phyloP scores from a whole-genome alignment of 2,113 vertebrate genomes.

The Garra rufa region DNA sequence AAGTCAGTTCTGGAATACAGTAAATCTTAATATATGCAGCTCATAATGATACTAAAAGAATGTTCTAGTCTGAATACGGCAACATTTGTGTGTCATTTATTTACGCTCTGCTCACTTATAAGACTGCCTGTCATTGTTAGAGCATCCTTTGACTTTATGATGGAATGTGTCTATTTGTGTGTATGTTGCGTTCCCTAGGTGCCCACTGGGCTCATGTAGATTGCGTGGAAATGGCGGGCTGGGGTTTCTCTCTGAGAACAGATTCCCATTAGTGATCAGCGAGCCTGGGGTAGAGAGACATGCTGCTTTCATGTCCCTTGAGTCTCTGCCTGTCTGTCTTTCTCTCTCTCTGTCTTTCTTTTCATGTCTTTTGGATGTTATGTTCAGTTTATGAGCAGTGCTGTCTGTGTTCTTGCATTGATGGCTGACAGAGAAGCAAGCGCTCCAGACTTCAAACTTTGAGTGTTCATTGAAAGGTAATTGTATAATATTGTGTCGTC shows the following conservation, averaged over 20 bases:
- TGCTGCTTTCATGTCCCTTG: slow-evolving; percentile 33
- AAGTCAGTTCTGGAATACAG: neutral
- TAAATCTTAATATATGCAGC: neutral
- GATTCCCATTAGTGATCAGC: slow-evolving; percentile 40
- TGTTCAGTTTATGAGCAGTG: slow-evolving; percentile 26
- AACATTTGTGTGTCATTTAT: neutral
- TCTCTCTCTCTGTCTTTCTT: slow-evolving; percentile 22
- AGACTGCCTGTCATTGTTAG: slow-evolving; percentile 31
- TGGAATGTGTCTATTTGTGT: slow-evolving; percentile 12
- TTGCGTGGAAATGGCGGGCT: slow-evolving; percentile 35
- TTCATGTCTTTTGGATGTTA: slow-evolving; percentile 26
- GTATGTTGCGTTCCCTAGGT: slow-evolving; percentile 12
- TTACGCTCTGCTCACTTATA: neutral
- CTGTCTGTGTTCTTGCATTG: neutral
- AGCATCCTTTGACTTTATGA: neutral
- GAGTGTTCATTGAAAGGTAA: neutral
- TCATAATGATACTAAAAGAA: neutral
- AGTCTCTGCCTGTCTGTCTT: slow-evolving; percentile 36
- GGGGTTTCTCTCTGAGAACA: slow-evolving; percentile 35
- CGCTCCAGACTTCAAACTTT: slow-evolving; percentile 29
- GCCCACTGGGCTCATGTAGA: slow-evolving; percentile 34
- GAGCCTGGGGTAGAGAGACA: slow-evolving; percentile 22
- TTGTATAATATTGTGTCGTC: neutral
- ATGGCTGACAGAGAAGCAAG: slow-evolving; percentile 48
- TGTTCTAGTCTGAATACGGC: neutral